Evolutionary conservation across 2,888 invertebrate species (phyloP), one percentile per base, ranked within the genome.

Genomic region (Synergus gifuensis): DNA sequence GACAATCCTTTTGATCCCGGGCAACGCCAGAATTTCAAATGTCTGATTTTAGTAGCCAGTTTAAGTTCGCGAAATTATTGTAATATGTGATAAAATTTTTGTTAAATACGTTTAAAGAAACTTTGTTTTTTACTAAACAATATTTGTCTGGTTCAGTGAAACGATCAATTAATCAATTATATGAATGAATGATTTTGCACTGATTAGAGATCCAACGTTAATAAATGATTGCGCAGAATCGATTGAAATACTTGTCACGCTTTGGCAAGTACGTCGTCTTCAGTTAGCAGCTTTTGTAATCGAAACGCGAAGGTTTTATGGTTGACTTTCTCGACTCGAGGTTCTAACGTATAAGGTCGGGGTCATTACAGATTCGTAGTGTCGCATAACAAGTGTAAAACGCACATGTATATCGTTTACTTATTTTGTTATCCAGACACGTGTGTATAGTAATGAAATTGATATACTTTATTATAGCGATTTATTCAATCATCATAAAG

Each of bases 291-390:
- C 78, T 67, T 81, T 76, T 79, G 79, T 77, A 46, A 63, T 64
- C 54, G 44, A 67, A 44, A 16, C 36, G 36, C 81, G 81, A 83
- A 82, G 82, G 79, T 67, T 81, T 78, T 76, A 76, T n/a, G 60
- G 28, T 49, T 62, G 16, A 67, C 40, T 78, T 69, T 67, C 64
- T 84, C 85, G 79, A 76, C 79, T 80, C 82, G 58, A 85, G 81
- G 82, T 84, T 78, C 76, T 67, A 83, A 78, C 82, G 83, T 88
- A 87, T 87, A 87, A 88, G 82, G 87, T 86, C 89, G 88, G 87
- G 87, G 87, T 85, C 80, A 78, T 60, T 79, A 77, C 64, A 76
- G 66, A 76, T 79, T 76, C 73, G 22, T 79, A 63, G 81, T 63
- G 44, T 54, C 36, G 88, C 86, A 89, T 89, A 88, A 82, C 82